phyloP scores from a whole-genome alignment of 2,888 invertebrate species.

The Maniola hyperantus region DNA sequence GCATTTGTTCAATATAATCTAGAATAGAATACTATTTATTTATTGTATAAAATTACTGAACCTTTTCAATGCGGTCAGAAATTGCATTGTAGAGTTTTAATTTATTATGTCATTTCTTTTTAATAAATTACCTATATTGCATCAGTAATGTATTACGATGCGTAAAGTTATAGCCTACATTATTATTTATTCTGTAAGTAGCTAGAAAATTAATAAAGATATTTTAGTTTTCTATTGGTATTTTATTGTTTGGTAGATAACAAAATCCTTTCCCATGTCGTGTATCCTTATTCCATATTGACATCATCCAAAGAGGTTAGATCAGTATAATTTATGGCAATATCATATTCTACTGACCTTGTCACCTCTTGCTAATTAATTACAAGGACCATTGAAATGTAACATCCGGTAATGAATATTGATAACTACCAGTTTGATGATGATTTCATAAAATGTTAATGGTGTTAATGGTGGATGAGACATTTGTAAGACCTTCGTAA shows the following conservation, averaged over 20 bases:
- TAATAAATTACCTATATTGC: neutral
- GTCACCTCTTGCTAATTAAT: slow-evolving; percentile 31
- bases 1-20: too few relatives aligned
- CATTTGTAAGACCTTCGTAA: neutral
- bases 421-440: slow-evolving; percentile 18
- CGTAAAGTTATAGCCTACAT: neutral
- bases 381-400: slow-evolving; percentile 18
- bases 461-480: neutral
- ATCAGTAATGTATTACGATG: neutral
- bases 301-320: neutral
- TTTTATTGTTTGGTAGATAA: neutral
- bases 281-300: neutral
- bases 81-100: neutral
- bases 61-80: neutral
- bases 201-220: neutral
- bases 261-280: neutral
- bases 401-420: slow-evolving; percentile 25
- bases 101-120: neutral
- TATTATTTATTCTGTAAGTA: neutral
- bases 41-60: neutral
- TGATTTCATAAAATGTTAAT: slow-evolving; percentile 20
- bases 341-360: slow-evolving; percentile 20
- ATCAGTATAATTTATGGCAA: neutral
- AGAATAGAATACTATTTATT: too few relatives aligned
- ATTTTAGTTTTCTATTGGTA: neutral